phyloP scores from a whole-genome alignment of 2,888 invertebrate species.

The Frankliniella intonsa region DNA sequence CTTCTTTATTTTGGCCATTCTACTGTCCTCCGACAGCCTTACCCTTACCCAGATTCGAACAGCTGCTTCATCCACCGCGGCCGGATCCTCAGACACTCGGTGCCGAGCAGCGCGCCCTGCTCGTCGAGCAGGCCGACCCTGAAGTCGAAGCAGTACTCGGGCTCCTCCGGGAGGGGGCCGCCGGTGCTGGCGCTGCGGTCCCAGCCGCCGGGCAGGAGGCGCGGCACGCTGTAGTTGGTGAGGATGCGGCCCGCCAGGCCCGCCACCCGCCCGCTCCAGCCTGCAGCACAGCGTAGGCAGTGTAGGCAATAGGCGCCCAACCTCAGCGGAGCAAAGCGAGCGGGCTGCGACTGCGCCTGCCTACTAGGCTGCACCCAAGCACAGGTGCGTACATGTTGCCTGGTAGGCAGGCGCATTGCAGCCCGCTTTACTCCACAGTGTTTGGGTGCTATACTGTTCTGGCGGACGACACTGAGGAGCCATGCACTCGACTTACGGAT shows the following conservation, averaged over 20 bases:
- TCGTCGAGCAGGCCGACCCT: slow-evolving; percentile 63
- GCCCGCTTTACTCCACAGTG: too few species aligned
- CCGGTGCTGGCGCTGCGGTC: background rate
- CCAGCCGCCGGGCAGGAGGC: background rate
- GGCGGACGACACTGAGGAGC: too few species aligned
- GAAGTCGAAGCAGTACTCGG: slow-evolving; percentile 61
- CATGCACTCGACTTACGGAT: too few species aligned
- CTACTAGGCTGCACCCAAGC: too few species aligned
- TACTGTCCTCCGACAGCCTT: too few species aligned
- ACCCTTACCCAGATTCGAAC: background rate
- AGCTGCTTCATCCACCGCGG: slow-evolving; percentile 74
- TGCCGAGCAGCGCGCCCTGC: slow-evolving; percentile 55
- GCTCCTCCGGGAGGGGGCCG: slow-evolving; percentile 40
- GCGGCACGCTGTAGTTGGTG: slow-evolving; percentile 16
- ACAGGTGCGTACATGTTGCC: too few species aligned
- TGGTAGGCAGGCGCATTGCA: too few species aligned
- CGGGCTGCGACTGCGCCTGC: too few species aligned
- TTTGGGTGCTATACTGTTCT: too few species aligned
- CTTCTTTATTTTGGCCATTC: too few species aligned
- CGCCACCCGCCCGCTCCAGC: background rate
- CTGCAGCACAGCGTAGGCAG: background rate
- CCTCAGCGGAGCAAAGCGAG: too few species aligned
- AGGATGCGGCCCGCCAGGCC: background rate
- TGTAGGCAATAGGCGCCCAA: too few species aligned
- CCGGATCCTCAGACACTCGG: slow-evolving; percentile 70